Conservation (phyloP, 2,888 invertebrate genomes). For the Lochmaea capreae region DNA sequence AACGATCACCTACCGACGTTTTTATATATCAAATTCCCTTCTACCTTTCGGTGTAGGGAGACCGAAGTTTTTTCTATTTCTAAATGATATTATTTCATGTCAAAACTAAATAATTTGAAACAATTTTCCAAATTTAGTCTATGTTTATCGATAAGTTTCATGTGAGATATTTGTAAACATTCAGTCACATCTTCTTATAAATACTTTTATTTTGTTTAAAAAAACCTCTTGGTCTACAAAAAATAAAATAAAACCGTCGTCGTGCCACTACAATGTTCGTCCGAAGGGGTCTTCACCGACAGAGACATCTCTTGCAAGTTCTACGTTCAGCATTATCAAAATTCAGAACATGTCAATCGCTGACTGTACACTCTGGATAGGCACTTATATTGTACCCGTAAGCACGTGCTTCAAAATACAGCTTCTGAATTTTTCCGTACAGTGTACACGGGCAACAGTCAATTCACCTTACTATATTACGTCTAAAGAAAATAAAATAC, state of each 20-base stretch:
- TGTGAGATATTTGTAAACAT: too few relatives aligned
- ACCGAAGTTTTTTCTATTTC: too few relatives aligned
- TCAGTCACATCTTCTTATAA: not conserved
- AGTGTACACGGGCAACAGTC: conserved; percentile 43
- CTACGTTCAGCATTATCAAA: conserved; percentile 54
- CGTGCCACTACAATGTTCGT: conserved; percentile 10
- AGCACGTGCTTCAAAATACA: conserved; percentile 60
- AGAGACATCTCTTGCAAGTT: conserved; percentile 39
- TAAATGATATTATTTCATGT: too few relatives aligned
- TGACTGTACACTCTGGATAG: conserved; percentile 53
- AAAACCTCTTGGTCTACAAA: not conserved
- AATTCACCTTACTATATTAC: conserved; percentile 37
- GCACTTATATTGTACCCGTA: conserved; percentile 47
- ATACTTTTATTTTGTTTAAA: not conserved
- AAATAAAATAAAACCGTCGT: not conserved
- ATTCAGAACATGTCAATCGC: conserved; percentile 62
- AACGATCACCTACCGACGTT: too few relatives aligned
- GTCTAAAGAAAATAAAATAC: not conserved
- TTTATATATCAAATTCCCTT: too few relatives aligned
- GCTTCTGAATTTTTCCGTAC: conserved; percentile 48
- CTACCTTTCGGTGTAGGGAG: too few relatives aligned
- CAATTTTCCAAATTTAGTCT: not conserved
- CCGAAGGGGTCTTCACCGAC: conserved; percentile 20
- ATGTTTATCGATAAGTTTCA: not conserved
- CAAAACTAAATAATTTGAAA: too few relatives aligned